These are phyloP conservation scores for pig (Sus scrofa) DNA, from an alignment of 2,113 vertebrate genomes.

Conservation along the genomic window T2T-Sscrofa CM000813.6:94117501-94118000, in stretches of 20 bases:
- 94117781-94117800: not conserved
- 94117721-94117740: not conserved
- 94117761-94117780: not conserved
- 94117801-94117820: not conserved
- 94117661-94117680: not conserved
- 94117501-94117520: not conserved
- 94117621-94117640: not conserved
- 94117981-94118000: not conserved
- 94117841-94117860: not conserved
- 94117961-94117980: not conserved
- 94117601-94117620: not conserved
- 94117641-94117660: not conserved
- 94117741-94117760: not conserved
- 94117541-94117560: not conserved
- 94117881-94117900: not conserved
- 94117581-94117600: not conserved
- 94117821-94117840: not conserved
- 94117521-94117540: not conserved
- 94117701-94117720: not conserved
- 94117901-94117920: not conserved
- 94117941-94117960: not conserved
- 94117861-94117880: not conserved
- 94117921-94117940: not conserved
- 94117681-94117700: not conserved
- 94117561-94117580: not conserved